phyloP scores from a whole-genome alignment of 2,797 vertebrate species.

The Lacerta agilis region DNA sequence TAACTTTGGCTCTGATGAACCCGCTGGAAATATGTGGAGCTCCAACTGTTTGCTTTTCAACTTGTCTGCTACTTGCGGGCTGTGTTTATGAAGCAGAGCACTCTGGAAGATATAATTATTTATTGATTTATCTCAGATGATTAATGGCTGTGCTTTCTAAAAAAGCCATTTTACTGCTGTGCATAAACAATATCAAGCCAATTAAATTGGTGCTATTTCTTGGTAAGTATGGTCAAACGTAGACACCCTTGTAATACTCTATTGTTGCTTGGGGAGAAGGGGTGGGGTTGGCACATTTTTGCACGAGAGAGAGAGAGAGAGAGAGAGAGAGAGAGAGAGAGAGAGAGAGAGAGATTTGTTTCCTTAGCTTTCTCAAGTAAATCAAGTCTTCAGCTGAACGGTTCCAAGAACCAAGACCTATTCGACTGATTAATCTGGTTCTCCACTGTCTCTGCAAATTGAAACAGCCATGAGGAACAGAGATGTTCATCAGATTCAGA shows the following conservation, averaged over 20 bases:
- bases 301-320: background rate
- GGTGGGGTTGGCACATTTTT: background rate
- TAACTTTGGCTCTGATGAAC: background rate
- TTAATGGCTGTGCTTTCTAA: conserved; percentile 48
- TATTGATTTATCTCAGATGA: conserved; percentile 72
- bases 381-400: too few relatives aligned
- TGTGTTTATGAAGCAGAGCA: conserved; percentile 19
- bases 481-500: too few relatives aligned
- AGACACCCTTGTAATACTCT: rapidly evolving
- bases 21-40: background rate
- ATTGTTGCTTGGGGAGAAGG: background rate
- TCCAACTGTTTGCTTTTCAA: conserved; percentile 9
- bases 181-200: conserved; percentile 47
- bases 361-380: too few relatives aligned
- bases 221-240: background rate
- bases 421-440: too few relatives aligned
- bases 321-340: too few relatives aligned
- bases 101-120: conserved; percentile 65
- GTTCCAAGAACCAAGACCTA: too few relatives aligned
- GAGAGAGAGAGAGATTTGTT: background rate
- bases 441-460: too few relatives aligned
- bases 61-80: background rate
- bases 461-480: too few relatives aligned
- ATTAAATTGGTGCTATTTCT: conserved; percentile 43
- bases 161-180: conserved; percentile 5